These are phyloP conservation scores for Megalops atlanticus DNA, from an alignment of 2,113 vertebrate genomes.

Conservation along the genomic window DNA sequence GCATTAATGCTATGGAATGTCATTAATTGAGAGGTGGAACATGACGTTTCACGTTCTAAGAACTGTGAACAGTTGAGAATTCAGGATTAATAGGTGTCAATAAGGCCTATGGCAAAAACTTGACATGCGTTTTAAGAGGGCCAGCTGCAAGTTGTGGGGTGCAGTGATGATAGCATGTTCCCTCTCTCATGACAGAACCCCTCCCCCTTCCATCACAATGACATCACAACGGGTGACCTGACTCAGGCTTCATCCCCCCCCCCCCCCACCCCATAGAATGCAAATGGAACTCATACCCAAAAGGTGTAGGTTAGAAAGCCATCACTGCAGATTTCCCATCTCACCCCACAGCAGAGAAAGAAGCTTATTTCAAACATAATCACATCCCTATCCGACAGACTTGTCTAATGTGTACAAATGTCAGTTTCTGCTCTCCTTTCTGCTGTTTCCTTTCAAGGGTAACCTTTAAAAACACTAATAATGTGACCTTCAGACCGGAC, in stretches of 20 bases:
- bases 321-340: slow-evolving; percentile 10
- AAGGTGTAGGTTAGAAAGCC: slow-evolving; percentile 2
- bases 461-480: slow-evolving; percentile 47
- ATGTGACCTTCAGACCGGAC: slow-evolving; percentile 35
- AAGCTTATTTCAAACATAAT: slow-evolving; percentile 23
- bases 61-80: slow-evolving; percentile 1
- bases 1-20: background rate
- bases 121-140: background rate
- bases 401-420: slow-evolving; percentile 47
- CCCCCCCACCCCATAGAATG: background rate
- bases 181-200: background rate
- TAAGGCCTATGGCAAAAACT: background rate
- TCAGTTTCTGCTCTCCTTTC: slow-evolving; percentile 31
- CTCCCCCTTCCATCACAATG: background rate
- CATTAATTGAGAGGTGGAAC: slow-evolving; percentile 24
- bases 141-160: no score
- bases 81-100: background rate
- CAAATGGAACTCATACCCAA: background rate
- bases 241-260: background rate
- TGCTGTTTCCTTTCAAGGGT: slow-evolving; percentile 38
- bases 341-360: background rate
- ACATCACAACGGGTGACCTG: background rate
- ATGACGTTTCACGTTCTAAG: background rate
- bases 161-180: no score
- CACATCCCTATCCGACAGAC: slow-evolving; percentile 15